Percentiles rank a stretch among this genome's conserved stretches.
phyloP scores from a whole-genome alignment of 2,797 vertebrate genomes.

The Halcyon badia region DNA sequence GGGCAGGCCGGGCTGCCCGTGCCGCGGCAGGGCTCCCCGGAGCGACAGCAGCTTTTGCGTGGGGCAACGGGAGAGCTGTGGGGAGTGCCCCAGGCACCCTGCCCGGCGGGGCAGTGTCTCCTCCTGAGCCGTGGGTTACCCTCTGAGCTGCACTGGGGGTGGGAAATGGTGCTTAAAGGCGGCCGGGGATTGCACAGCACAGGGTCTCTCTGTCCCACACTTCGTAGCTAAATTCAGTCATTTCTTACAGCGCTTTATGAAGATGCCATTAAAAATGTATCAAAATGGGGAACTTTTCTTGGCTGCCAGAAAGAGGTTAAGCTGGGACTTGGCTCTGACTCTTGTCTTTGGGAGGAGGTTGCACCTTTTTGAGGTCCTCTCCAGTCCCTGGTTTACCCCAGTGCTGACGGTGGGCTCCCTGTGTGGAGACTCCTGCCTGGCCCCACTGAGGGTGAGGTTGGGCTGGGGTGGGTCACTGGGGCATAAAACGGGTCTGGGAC shows the following conservation, averaged over 20 bases:
- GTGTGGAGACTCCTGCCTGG: too few relatives aligned
- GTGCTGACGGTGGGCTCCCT: rapidly evolving
- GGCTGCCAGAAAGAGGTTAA: rapidly evolving
- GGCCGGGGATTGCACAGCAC: rapidly evolving
- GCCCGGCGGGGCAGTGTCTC: neutral
- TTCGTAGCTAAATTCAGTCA: rapidly evolving
- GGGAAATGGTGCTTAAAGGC: rapidly evolving
- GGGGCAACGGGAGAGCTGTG: neutral
- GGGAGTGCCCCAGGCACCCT: neutral
- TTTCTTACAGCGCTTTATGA: neutral
- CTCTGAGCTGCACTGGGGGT: too few relatives aligned
- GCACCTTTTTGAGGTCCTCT: too few relatives aligned
- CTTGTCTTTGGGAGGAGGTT: rapidly evolving
- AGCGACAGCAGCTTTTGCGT: neutral
- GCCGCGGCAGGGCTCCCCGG: neutral
- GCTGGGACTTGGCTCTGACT: neutral
- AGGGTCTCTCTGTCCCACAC: rapidly evolving
- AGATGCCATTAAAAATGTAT: neutral
- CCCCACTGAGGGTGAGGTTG: rapidly evolving
- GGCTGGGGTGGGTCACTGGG: neutral
- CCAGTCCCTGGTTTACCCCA: neutral
- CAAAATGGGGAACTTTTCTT: rapidly evolving
- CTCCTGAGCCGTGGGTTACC: rapidly evolving
- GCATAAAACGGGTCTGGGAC: rapidly evolving
- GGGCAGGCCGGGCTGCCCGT: neutral